Conservation (phyloP, 2,888 invertebrate species). For the Tineola bisselliella region DNA sequence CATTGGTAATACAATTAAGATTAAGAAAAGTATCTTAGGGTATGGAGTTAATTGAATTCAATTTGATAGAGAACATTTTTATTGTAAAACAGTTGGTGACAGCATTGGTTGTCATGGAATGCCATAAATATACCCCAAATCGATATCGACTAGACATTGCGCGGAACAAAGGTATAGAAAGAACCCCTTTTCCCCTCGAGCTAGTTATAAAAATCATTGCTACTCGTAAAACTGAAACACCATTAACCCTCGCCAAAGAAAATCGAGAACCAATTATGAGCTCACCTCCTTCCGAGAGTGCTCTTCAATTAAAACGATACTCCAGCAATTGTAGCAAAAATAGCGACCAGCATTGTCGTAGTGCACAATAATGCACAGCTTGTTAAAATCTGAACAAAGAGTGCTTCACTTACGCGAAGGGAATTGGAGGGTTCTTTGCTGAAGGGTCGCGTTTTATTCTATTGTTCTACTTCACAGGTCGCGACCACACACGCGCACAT, state of each 20-base stretch:
- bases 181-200: neutral
- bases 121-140: neutral
- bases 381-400: slow-evolving; percentile 20
- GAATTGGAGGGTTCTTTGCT: slow-evolving; percentile 31
- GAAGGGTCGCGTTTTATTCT: slow-evolving; percentile 29
- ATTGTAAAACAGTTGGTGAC: too few species aligned
- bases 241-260: neutral
- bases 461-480: slow-evolving; percentile 26
- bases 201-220: neutral
- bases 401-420: slow-evolving; percentile 27
- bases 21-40: too few species aligned
- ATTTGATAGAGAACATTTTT: too few species aligned
- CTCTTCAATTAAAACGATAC: slow-evolving; percentile 9
- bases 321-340: slow-evolving; percentile 3
- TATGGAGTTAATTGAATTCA: too few species aligned
- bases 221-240: neutral
- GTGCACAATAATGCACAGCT: slow-evolving; percentile 1
- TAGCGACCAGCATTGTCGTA: neutral
- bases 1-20: too few species aligned
- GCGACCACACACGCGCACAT: slow-evolving; percentile 33
- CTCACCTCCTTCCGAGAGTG: neutral
- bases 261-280: neutral
- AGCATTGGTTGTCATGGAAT: too few species aligned
- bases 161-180: neutral
- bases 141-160: neutral